Evolutionary conservation across 1,140 invertebrate genomes (phyloP), one percentile per base, ranked within the genome.

Genomic region (Atta colombica): DNA sequence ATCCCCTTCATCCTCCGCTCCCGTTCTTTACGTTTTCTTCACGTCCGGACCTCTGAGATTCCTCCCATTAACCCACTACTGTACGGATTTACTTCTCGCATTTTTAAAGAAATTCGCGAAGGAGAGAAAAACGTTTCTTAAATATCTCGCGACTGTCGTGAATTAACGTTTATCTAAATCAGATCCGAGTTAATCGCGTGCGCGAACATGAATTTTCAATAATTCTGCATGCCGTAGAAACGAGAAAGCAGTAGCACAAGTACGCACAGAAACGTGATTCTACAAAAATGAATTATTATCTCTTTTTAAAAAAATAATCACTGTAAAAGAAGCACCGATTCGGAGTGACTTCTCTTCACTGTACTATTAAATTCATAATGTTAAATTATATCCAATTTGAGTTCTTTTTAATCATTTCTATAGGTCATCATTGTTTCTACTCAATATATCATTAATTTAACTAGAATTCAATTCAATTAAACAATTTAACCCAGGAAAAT

Each of bases 21-120:
- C n/a, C 5, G 14, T 51, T 69, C 21, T 51, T 69, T 51, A 28
- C 66, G 89, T 77, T 85, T 87, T 77, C 80, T 90, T 66, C 63
- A 18, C 58, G 39, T 88, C 85, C 53, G 45, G 65, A 39, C n/a
- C 25, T 55, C 69, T 28, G n/a, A 69, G 28, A 77, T 88, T 88
- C 85, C 74, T 80, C 77, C 85, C 85, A 78, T 78, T 85, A 88
- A 81, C 78, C 84, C 60, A 31, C 60, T 60, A 31, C 65, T 74
- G 61, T 18, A 68, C 58, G 35, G 45, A 51, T 39, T 45, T 51
- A 51, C 49, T 58, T n/a, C 6, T 10, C 60, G 60, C 80, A 49
- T 63, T 75, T 75, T 74, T 63, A 74, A 49, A 35, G n/a, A 75
- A 61, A 84, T 18, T 51, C 28, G 35, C 78, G 2, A 49, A 49